Evolutionary conservation across 2,113 vertebrate species (phyloP).

Genomic region (Columba livia): DNA sequence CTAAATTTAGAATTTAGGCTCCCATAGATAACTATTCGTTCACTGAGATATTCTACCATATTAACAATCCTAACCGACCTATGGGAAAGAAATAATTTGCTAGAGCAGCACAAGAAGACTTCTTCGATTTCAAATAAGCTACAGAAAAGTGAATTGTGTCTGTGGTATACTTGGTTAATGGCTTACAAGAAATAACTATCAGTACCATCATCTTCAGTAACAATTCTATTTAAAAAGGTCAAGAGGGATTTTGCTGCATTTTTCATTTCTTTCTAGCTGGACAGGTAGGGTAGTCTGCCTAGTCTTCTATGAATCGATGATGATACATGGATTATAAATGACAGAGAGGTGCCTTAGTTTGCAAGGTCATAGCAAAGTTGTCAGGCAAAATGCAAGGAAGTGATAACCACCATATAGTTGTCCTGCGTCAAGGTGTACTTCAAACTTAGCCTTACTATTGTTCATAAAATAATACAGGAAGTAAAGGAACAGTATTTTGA

Average conservation of each 20-base stretch:
- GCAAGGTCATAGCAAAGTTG: neutral
- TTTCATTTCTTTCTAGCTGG: neutral
- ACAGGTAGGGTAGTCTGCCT: neutral
- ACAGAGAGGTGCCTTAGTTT: neutral
- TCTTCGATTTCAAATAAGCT: neutral
- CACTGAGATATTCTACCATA: neutral
- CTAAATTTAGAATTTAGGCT: neutral
- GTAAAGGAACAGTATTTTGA: neutral
- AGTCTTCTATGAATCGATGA: neutral
- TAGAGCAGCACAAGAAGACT: neutral
- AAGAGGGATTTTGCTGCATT: neutral
- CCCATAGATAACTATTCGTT: neutral
- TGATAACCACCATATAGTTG: neutral
- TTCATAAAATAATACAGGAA: neutral
- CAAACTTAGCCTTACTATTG: neutral
- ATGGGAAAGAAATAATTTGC: neutral
- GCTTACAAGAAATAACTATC: neutral
- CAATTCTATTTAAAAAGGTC: neutral
- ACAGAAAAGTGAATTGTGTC: neutral
- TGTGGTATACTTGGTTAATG: neutral
- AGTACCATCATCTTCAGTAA: neutral
- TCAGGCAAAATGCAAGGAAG: neutral
- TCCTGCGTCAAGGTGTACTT: neutral
- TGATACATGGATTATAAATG: neutral
- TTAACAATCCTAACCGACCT: neutral